These are phyloP conservation scores for Orthonychiurus folsomi DNA, from an alignment of 2,888 invertebrate species.

Conservation along the genomic window DNA sequence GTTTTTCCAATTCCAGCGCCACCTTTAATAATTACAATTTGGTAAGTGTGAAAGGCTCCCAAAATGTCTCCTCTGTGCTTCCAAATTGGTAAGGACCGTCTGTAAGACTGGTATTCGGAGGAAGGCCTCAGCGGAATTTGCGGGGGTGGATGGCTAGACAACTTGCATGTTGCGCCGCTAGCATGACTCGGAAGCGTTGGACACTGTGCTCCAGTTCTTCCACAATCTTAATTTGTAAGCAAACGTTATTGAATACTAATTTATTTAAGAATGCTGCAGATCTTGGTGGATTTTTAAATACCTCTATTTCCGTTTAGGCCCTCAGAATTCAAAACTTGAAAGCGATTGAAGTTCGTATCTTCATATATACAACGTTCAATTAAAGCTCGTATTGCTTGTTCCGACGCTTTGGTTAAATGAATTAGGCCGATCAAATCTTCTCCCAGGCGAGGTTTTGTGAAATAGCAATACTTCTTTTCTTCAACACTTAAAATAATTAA, in stretches of 20 bases:
- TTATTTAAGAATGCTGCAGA: no score
- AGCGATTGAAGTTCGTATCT: no score
- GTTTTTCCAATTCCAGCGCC: slow-evolving; percentile 82
- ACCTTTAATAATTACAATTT: slow-evolving; percentile 59
- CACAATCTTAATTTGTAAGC: no score
- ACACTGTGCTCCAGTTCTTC: no score
- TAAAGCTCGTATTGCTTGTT: background rate
- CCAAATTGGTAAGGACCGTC: background rate
- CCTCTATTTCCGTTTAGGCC: no score
- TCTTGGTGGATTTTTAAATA: no score
- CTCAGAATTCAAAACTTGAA: no score
- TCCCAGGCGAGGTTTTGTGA: background rate
- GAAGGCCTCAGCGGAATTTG: background rate
- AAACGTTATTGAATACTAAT: no score
- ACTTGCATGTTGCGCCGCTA: background rate
- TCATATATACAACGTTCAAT: no score
- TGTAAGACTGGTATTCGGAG: background rate
- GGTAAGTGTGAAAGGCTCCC: slow-evolving; percentile 56
- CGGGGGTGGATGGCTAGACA: background rate
- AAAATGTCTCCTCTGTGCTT: slow-evolving; percentile 54
- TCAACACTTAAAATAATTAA: no score
- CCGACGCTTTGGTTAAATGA: background rate
- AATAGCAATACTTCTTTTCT: no score
- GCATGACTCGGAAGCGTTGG: background rate
- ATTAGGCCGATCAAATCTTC: background rate